Evolutionary conservation across 2,888 invertebrate genomes (phyloP).

Genomic region (Melanchra persicariae): DNA sequence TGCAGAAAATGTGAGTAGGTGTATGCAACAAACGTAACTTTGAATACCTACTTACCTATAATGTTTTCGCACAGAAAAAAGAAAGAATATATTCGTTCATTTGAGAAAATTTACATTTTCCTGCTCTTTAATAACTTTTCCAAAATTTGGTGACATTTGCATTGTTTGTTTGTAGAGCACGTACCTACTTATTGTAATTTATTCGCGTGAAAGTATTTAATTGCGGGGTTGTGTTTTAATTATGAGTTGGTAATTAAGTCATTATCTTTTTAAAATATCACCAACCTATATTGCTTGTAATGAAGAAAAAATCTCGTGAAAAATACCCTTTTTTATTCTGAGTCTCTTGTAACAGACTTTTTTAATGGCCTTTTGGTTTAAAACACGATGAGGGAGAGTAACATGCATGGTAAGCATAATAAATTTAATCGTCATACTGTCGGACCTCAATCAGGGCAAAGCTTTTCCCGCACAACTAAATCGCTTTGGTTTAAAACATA

Average conservation of each 20-base stretch:
- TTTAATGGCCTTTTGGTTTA: slow-evolving; percentile 42
- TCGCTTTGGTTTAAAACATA: slow-evolving; percentile 64
- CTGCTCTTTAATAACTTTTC: slow-evolving; percentile 48
- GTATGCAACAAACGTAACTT: slow-evolving; percentile 25
- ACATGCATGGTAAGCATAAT: slow-evolving; percentile 53
- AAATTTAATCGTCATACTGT: slow-evolving; percentile 71
- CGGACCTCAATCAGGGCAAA: slow-evolving; percentile 76
- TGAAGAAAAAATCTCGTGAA: slow-evolving; percentile 7
- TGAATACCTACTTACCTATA: slow-evolving; percentile 22
- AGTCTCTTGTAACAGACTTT: slow-evolving; percentile 12
- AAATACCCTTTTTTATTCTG: slow-evolving; percentile 16
- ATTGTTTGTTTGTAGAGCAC: slow-evolving; percentile 57
- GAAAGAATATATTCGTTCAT: slow-evolving; percentile 46
- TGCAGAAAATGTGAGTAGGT: slow-evolving; percentile 13
- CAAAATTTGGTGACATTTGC: slow-evolving; percentile 52
- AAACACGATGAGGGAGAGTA: slow-evolving; percentile 63
- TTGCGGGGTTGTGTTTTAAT: slow-evolving; percentile 39
- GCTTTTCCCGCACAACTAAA: slow-evolving; percentile 66
- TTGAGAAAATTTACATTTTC: slow-evolving; percentile 44
- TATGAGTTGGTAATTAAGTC: slow-evolving; percentile 41
- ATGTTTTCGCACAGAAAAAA: slow-evolving; percentile 41
- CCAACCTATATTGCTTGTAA: slow-evolving; percentile 8
- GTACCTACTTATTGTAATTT: slow-evolving; percentile 51
- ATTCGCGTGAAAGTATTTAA: slow-evolving; percentile 51
- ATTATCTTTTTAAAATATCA: slow-evolving; percentile 38